Evolutionary conservation across 2,888 invertebrate species (phyloP).

Genomic region (Parnassius orleans): DNA sequence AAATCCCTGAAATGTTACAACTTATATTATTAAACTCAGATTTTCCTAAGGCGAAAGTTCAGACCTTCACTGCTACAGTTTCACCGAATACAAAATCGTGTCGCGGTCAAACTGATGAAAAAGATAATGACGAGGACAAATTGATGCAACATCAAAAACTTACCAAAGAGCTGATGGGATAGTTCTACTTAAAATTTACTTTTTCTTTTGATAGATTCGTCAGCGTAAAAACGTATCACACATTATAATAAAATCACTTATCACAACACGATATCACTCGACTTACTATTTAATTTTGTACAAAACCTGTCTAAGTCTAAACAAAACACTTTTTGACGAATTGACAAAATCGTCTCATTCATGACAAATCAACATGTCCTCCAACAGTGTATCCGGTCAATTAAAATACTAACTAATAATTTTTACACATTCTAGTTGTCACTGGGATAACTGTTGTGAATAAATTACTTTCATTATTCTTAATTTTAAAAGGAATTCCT

Average conservation of each 20-base stretch:
- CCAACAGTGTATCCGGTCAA: conserved; percentile 69
- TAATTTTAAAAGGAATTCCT: too few species aligned
- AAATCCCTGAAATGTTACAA: conserved; percentile 30
- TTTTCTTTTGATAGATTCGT: conserved; percentile 56
- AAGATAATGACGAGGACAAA: conserved; percentile 58
- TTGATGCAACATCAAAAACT: conserved; percentile 61
- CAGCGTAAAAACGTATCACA: conserved; percentile 62
- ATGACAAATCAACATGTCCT: conserved; percentile 77
- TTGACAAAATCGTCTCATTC: conserved; percentile 72
- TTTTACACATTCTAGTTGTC: too few species aligned
- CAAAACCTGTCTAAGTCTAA: conserved; percentile 64
- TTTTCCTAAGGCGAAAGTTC: conserved; percentile 36
- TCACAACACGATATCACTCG: conserved; percentile 61
- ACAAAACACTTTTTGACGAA: conserved; percentile 74
- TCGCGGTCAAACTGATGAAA: conserved; percentile 46
- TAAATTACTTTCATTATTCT: too few species aligned
- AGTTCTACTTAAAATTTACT: conserved; percentile 49
- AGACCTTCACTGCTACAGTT: conserved; percentile 4
- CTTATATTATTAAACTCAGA: neutral
- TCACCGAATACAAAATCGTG: conserved; percentile 38
- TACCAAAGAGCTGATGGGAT: conserved; percentile 66
- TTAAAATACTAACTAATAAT: conserved; percentile 8
- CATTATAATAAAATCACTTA: conserved; percentile 64
- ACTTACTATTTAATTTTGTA: conserved; percentile 69
- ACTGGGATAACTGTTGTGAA: too few species aligned